phyloP scores from a whole-genome alignment of 2,888 invertebrate genomes.

The Drosophila kanekoi region DNA sequence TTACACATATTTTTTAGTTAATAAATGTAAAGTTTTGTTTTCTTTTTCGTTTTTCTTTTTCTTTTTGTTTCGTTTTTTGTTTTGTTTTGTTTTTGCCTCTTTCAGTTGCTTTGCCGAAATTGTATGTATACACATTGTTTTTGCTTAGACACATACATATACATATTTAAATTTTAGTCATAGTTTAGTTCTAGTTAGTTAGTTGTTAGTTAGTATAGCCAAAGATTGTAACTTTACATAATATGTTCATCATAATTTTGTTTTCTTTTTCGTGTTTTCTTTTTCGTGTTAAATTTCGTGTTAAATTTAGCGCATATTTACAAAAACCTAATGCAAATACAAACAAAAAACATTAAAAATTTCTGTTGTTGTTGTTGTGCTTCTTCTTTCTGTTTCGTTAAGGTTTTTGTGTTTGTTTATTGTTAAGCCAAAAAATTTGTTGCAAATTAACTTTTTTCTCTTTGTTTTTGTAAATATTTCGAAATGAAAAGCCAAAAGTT shows the following conservation, averaged over 20 bases:
- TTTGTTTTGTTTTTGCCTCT: slow-evolving; percentile 62
- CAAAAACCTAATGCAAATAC: slow-evolving; percentile 84
- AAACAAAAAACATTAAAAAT: slow-evolving; percentile 52
- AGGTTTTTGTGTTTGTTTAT: slow-evolving; percentile 3
- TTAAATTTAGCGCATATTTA: slow-evolving; percentile 84
- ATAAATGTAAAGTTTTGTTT: slow-evolving; percentile 36
- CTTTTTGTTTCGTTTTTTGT: slow-evolving; percentile 20
- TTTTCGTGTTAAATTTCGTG: slow-evolving; percentile 39
- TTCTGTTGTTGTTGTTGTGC: no score
- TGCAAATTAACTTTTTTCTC: slow-evolving; percentile 14
- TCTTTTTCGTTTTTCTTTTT: slow-evolving; percentile 8
- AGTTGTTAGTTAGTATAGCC: slow-evolving; percentile 57
- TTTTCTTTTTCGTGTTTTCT: slow-evolving; percentile 17
- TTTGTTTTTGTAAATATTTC: slow-evolving; percentile 55
- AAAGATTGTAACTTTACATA: slow-evolving; percentile 66
- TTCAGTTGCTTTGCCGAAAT: slow-evolving; percentile 77
- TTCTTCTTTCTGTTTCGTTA: slow-evolving; percentile 18
- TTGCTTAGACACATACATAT: slow-evolving; percentile 59
- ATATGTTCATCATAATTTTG: slow-evolving; percentile 35
- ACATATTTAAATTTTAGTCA: slow-evolving; percentile 55
- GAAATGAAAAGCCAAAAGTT: slow-evolving; percentile 57
- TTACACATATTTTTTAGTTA: slow-evolving; percentile 47
- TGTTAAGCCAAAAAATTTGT: slow-evolving; percentile 28
- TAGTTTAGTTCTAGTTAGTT: slow-evolving; percentile 56
- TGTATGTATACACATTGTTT: slow-evolving; percentile 69